Conservation (phyloP, 2,888 invertebrate species). For the Caenorhabditis sulstoni region DNA sequence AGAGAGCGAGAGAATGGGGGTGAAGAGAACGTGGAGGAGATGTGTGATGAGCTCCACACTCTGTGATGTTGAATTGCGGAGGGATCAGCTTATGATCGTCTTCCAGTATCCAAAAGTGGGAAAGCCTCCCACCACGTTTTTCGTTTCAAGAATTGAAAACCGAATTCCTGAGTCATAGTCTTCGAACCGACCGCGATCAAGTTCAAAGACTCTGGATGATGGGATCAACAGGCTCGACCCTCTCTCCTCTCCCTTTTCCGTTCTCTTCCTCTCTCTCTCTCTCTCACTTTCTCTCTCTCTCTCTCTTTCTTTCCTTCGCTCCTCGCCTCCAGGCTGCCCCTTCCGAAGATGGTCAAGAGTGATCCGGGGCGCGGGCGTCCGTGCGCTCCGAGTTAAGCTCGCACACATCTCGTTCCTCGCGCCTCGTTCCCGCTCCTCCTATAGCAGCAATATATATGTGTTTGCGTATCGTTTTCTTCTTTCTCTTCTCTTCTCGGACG, state of each 20-base stretch:
- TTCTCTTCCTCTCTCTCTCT: slow-evolving; percentile 7
- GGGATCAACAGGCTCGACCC: neutral
- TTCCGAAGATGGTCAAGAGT: slow-evolving; percentile 14
- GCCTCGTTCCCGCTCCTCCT: slow-evolving; percentile 7
- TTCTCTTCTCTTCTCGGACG: too few species aligned
- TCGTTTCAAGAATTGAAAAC: too few species aligned
- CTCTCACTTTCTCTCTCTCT: neutral
- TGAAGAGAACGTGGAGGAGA: too few species aligned
- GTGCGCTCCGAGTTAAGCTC: slow-evolving; percentile 49
- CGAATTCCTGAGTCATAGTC: too few species aligned
- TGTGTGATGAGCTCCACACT: too few species aligned
- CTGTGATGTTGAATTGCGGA: too few species aligned
- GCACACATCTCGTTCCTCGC: slow-evolving; percentile 24
- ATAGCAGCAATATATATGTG: slow-evolving; percentile 28
- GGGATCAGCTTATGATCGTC: too few species aligned
- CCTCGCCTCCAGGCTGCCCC: neutral
- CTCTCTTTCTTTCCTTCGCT: neutral
- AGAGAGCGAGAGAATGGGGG: too few species aligned
- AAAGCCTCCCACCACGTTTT: too few species aligned
- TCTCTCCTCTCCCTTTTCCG: neutral
- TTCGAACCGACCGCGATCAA: too few species aligned
- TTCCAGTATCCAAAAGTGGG: too few species aligned
- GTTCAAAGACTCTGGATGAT: neutral
- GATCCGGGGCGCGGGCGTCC: slow-evolving; percentile 12
- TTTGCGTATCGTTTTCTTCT: slow-evolving; percentile 61